A percentile compares a stretch with the other conserved stretches of the same genome.
Evolutionary conservation across 2,113 vertebrate genomes (phyloP).

Genomic region (Axis porcinus): DNA sequence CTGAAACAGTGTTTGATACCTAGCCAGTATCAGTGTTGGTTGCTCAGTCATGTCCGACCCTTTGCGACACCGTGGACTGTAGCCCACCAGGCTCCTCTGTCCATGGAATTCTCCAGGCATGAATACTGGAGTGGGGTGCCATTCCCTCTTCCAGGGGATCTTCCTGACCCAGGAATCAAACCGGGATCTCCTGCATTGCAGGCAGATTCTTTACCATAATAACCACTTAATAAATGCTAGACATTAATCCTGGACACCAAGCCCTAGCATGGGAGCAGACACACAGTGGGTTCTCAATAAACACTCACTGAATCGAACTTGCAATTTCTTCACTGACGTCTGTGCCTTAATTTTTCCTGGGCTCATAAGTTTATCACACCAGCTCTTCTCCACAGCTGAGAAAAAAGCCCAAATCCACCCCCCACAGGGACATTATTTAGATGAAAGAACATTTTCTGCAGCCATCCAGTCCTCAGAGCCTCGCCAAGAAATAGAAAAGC

Average conservation of each 20-base stretch:
- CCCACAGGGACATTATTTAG: constrained; percentile 37
- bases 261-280: not conserved
- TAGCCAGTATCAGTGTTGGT: not conserved
- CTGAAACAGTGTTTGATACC: not conserved
- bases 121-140: not conserved
- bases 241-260: not conserved
- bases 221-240: not conserved
- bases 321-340: not conserved
- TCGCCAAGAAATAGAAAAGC: constrained; percentile 66
- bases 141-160: not conserved
- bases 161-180: not conserved
- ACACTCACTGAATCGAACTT: accelerated
- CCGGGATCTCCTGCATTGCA: not conserved
- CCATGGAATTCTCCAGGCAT: not conserved
- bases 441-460: constrained; percentile 56
- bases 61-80: not conserved
- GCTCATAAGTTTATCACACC: not conserved
- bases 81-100: not conserved
- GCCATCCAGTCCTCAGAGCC: constrained; percentile 26
- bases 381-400: not conserved
- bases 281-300: accelerated
- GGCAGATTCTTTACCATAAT: not conserved
- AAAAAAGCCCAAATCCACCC: not conserved
- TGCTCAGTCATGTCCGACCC: not conserved
- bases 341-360: not conserved